Evolutionary conservation across 2,888 invertebrate species (phyloP).

Genomic region (Hofmannophila pseudospretella): DNA sequence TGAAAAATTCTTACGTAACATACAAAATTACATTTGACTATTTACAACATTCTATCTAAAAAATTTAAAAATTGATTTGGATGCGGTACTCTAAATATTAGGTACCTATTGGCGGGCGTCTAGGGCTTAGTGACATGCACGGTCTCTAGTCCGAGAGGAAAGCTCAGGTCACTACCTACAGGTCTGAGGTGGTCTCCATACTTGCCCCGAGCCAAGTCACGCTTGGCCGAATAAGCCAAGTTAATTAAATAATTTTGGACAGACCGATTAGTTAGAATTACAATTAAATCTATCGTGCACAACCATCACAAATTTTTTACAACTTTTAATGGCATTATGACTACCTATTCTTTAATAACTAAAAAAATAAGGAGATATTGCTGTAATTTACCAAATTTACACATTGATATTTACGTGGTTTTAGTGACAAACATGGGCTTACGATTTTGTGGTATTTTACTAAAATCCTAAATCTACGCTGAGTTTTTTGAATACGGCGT

Average conservation of each 20-base stretch:
- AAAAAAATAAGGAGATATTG: no score
- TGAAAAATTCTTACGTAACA: constrained; percentile 69
- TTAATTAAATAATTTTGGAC: constrained; percentile 43
- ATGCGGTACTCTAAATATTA: constrained; percentile 56
- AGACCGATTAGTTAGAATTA: constrained; percentile 56
- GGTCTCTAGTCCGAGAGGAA: constrained; percentile 51
- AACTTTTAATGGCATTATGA: constrained; percentile 13
- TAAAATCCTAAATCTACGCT: no score
- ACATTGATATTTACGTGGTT: no score
- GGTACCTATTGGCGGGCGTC: constrained; percentile 60
- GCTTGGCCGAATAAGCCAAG: constrained; percentile 41
- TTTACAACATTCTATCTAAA: constrained; percentile 71
- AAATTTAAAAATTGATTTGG: constrained; percentile 35
- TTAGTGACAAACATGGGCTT: no score
- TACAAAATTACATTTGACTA: constrained; percentile 74
- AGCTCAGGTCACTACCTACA: constrained; percentile 46
- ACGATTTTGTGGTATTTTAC: no score
- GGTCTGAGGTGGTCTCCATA: constrained; percentile 18
- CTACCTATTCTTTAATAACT: no score
- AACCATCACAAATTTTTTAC: constrained; percentile 52
- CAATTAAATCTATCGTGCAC: constrained; percentile 70
- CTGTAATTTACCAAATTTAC: no score
- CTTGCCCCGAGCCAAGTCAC: constrained; percentile 10
- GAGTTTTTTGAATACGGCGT: no score
- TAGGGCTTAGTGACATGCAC: constrained; percentile 60